phyloP scores from a whole-genome alignment of 2,113 vertebrate species.

The Urocitellus parryii region DNA sequence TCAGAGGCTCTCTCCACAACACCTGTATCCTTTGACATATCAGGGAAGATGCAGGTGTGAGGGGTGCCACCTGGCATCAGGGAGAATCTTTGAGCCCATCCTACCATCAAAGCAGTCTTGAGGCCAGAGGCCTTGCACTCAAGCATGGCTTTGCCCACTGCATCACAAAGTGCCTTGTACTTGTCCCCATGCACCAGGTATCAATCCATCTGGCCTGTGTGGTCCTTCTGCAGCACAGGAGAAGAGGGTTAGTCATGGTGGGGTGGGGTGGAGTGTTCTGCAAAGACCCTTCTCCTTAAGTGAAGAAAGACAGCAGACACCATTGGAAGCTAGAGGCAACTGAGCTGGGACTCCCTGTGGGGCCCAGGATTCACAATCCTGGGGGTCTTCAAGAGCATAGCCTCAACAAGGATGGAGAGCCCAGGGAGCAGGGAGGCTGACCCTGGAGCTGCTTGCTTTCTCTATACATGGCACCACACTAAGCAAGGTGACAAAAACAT shows the following conservation, averaged over 20 bases:
- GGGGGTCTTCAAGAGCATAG: no score
- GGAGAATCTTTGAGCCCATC: neutral
- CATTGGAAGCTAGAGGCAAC: neutral
- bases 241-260: accelerated
- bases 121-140: conserved; percentile 83
- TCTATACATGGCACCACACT: neutral
- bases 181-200: conserved; percentile 90
- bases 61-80: neutral
- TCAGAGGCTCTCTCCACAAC: neutral
- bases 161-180: conserved; percentile 81
- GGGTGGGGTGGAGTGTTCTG: accelerated
- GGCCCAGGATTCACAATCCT: no score
- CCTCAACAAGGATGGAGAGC: neutral
- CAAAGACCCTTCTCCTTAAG: neutral
- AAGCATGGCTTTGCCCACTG: conserved; percentile 88
- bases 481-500: neutral
- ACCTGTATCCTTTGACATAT: neutral
- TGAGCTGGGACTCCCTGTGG: neutral
- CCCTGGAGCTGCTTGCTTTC: neutral
- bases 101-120: conserved; percentile 88
- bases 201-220: conserved; percentile 87
- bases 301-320: neutral
- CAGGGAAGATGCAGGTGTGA: no score
- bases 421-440: accelerated
- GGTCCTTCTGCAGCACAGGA: conserved; percentile 65